Conservation (phyloP, 1,140 invertebrate species). For the Anoplolepis gracilipes region DNA sequence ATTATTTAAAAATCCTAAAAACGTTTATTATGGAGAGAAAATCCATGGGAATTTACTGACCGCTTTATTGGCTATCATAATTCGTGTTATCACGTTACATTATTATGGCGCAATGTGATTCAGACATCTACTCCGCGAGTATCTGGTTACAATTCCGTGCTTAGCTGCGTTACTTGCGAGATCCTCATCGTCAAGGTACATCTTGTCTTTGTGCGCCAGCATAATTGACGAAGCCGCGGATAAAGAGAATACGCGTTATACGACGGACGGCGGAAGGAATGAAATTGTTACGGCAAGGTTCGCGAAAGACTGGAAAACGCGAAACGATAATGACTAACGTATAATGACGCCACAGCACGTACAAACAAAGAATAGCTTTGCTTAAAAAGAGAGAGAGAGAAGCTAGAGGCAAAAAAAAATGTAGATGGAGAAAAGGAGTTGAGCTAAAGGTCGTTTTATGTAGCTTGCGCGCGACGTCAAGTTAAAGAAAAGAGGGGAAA, state of each 20-base stretch:
- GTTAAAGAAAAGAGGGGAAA: not conserved
- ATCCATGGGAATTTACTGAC: not conserved
- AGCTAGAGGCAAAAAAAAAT: not conserved
- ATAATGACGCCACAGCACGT: conserved; percentile 14
- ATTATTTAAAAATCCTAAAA: not conserved
- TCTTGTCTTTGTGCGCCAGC: not conserved
- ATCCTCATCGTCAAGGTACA: conserved; percentile 10
- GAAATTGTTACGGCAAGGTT: conserved; percentile 30
- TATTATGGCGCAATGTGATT: not conserved
- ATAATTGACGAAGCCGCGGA: not conserved
- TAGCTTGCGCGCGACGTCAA: not conserved
- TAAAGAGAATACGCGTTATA: not conserved
- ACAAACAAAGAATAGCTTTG: not conserved
- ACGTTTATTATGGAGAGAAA: not conserved
- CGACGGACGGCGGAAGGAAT: not conserved
- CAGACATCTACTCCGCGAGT: not conserved
- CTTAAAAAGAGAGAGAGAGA: not conserved
- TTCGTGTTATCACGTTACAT: not conserved
- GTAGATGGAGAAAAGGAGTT: conserved; percentile 11
- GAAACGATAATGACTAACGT: conserved; percentile 29
- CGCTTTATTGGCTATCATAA: not conserved
- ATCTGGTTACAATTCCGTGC: not conserved
- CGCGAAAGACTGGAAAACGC: conserved; percentile 16
- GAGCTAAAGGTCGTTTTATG: conserved; percentile 26
- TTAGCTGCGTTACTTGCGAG: conserved; percentile 1